A percentile compares a stretch with the other conserved stretches of the same genome.
Conservation (phyloP, 2,888 invertebrate genomes). For the Chirona hameri region DNA sequence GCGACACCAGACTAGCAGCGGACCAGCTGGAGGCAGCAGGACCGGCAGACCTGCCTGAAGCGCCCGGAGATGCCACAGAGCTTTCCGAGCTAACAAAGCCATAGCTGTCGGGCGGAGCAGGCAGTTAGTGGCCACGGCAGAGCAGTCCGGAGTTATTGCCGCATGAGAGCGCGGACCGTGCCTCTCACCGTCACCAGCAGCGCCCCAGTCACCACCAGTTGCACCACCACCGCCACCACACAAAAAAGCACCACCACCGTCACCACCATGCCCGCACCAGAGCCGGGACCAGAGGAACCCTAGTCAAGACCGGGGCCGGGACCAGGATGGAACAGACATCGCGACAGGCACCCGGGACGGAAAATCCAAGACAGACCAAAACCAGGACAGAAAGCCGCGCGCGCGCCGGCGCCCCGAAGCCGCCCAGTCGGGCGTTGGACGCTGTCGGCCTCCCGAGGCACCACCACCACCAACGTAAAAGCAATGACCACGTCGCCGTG, state of each 20-base stretch:
- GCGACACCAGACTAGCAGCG: too few species aligned
- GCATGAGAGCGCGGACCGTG: background rate
- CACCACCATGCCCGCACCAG: background rate
- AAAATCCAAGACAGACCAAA: too few species aligned
- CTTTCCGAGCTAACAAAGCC: too few species aligned
- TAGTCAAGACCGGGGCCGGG: background rate
- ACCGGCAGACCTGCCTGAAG: too few species aligned
- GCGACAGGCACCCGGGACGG: background rate
- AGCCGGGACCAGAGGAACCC: too few species aligned
- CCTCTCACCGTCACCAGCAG: constrained; percentile 11
- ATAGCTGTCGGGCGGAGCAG: too few species aligned
- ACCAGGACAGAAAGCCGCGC: background rate
- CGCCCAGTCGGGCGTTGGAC: background rate
- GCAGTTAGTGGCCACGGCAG: background rate
- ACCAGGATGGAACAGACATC: background rate
- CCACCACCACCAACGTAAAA: too few species aligned
- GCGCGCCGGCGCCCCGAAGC: background rate
- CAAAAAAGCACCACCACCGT: background rate
- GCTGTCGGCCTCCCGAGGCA: background rate
- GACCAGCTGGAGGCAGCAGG: too few species aligned
- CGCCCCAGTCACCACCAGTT: background rate
- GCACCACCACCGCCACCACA: background rate
- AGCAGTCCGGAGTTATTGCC: background rate
- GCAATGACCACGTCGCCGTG: background rate
- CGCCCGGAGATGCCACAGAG: too few species aligned